phyloP scores from a whole-genome alignment of 1,140 invertebrate species.

The Macrobrachium rosenbergii region DNA sequence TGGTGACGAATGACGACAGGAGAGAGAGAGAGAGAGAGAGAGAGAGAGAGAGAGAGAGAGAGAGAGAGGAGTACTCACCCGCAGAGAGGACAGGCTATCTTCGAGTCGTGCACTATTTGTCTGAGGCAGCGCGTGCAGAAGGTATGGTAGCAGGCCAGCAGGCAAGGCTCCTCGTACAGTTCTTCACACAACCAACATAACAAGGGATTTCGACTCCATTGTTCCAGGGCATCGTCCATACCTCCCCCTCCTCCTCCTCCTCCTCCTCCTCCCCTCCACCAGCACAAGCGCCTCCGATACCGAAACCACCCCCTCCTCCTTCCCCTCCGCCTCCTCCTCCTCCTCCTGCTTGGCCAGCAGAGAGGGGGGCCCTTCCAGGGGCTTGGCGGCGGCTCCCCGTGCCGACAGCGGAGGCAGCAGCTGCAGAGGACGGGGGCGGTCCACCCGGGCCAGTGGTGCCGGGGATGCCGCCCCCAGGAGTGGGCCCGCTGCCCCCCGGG shows the following conservation, averaged over 20 bases:
- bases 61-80: slow-evolving; percentile 71
- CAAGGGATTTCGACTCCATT: slow-evolving; percentile 74
- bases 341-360: slow-evolving; percentile 20
- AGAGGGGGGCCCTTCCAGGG: slow-evolving; percentile 11
- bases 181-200: slow-evolving; percentile 79
- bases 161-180: slow-evolving; percentile 79
- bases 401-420: slow-evolving; percentile 31
- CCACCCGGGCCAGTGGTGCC: slow-evolving; percentile 39
- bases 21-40: slow-evolving; percentile 11
- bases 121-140: slow-evolving; percentile 78
- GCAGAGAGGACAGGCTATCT: slow-evolving; percentile 78
- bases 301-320: slow-evolving; percentile 18
- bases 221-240: slow-evolving; percentile 62
- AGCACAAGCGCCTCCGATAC: slow-evolving; percentile 15
- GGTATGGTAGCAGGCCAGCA: slow-evolving; percentile 79
- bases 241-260: slow-evolving; percentile 29
- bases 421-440: slow-evolving; percentile 48
- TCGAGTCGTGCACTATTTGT: slow-evolving; percentile 75
- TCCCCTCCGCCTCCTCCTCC: slow-evolving; percentile 13
- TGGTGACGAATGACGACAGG: not conserved
- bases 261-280: slow-evolving; percentile 15
- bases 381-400: slow-evolving; percentile 31
- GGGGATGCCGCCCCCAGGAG: slow-evolving; percentile 55
- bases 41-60: slow-evolving; percentile 15
- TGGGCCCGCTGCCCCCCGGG: slow-evolving; percentile 49